These are phyloP conservation scores for Acrocephalus arundinaceus DNA, from an alignment of 2,113 vertebrate species.

Conservation along the genomic window DNA sequence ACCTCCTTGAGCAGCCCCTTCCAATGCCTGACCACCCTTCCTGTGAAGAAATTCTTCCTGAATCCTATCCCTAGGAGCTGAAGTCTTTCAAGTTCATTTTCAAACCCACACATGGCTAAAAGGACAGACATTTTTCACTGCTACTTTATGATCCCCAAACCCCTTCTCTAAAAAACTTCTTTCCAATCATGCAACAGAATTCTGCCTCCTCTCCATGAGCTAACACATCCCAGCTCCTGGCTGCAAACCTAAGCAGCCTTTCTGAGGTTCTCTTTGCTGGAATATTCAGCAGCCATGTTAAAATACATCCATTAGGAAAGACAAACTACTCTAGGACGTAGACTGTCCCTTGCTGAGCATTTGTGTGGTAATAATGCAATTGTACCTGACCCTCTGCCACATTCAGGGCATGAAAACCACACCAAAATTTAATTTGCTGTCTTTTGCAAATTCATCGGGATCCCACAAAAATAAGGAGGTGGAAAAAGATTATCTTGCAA, in stretches of 20 bases:
- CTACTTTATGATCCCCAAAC: rapidly evolving
- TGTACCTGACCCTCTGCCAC: not conserved
- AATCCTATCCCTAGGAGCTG: not conserved
- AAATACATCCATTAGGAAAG: not conserved
- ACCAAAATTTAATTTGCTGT: not conserved
- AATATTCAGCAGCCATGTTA: not conserved
- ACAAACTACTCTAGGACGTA: not conserved
- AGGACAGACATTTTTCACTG: not conserved
- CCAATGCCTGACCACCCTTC: too few species aligned
- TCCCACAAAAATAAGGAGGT: not conserved
- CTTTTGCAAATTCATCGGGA: not conserved
- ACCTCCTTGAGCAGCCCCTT: not conserved
- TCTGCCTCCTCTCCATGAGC: not conserved
- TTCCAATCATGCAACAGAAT: not conserved
- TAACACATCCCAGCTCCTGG: not conserved
- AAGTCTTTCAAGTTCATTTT: not conserved
- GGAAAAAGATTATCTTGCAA: not conserved
- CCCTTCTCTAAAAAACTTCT: not conserved
- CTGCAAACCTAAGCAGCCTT: not conserved
- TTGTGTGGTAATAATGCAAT: not conserved
- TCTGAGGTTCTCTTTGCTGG: not conserved
- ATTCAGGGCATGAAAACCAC: not conserved
- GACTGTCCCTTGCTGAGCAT: not conserved
- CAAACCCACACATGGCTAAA: not conserved
- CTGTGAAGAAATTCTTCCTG: not conserved